Percentiles rank a stretch among this genome's conserved stretches.
Conservation (phyloP, 2,797 vertebrate species). For the Cuculus canorus region DNA sequence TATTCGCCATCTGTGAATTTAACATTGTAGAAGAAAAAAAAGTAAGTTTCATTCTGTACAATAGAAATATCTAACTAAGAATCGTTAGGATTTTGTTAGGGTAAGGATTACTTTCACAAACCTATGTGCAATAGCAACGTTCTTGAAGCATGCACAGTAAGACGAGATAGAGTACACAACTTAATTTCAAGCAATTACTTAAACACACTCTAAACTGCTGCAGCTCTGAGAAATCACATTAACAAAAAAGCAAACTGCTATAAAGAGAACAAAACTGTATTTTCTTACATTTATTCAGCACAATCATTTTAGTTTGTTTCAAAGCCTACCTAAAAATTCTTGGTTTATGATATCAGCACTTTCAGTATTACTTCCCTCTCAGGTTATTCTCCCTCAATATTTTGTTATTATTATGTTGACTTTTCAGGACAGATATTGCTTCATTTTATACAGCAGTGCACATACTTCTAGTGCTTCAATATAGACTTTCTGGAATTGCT, state of each 20-base stretch:
- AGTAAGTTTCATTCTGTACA: not conserved
- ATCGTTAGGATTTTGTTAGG: not conserved
- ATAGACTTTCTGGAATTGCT: not conserved
- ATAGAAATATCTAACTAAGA: not conserved
- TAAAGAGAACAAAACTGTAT: not conserved
- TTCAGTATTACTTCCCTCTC: not conserved
- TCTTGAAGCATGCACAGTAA: not conserved
- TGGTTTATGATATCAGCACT: not conserved
- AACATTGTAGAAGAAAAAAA: not conserved
- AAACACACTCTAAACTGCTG: not conserved
- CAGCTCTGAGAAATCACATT: not conserved
- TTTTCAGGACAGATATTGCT: not conserved
- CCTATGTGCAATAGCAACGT: not conserved
- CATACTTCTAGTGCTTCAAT: not conserved
- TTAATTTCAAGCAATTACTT: not conserved
- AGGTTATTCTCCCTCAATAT: not conserved
- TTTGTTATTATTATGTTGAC: not conserved
- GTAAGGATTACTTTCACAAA: not conserved
- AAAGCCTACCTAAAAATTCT: not conserved
- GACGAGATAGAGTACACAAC: not conserved
- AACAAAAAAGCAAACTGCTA: not conserved
- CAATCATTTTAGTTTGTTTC: not conserved
- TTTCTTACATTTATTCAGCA: not conserved
- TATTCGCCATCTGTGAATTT: conserved; percentile 31
- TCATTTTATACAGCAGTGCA: not conserved